phyloP scores from a whole-genome alignment of 2,888 invertebrate genomes.

The Xestia ashworthii region DNA sequence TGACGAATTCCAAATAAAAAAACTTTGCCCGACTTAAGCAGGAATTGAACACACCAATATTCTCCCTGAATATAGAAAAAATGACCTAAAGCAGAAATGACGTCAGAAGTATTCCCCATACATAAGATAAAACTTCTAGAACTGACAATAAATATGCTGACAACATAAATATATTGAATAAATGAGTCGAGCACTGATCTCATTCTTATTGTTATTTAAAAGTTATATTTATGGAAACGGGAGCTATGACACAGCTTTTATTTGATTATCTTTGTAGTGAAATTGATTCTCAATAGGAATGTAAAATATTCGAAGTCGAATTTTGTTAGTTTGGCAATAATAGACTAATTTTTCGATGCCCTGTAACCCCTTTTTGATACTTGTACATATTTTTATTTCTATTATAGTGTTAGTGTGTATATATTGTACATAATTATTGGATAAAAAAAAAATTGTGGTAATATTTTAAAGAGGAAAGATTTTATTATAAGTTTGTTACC shows the following conservation, averaged over 20 bases:
- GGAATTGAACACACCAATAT: neutral
- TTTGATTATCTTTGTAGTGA: conserved; percentile 9
- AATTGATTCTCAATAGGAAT: neutral
- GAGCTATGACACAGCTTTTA: conserved; percentile 24
- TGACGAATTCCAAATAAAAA: too few relatives aligned
- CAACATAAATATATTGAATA: conserved; percentile 17
- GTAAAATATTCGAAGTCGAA: neutral
- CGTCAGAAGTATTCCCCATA: conserved; percentile 11
- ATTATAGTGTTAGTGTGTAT: too few relatives aligned
- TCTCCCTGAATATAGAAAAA: neutral
- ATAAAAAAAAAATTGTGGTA: too few relatives aligned
- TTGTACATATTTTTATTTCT: too few relatives aligned
- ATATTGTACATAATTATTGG: too few relatives aligned
- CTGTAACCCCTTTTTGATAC: too few relatives aligned
- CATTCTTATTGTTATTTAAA: conserved; percentile 41
- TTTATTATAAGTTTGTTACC: too few relatives aligned
- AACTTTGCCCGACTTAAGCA: too few relatives aligned
- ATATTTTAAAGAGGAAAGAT: too few relatives aligned
- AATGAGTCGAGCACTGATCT: conserved; percentile 32
- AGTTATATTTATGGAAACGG: conserved; percentile 13
- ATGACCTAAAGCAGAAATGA: neutral
- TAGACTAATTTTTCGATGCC: too few relatives aligned
- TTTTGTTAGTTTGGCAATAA: neutral
- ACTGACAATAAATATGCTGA: conserved; percentile 10
- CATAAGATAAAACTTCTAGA: neutral